Conservation (phyloP, 2,888 invertebrate species). For the Drosophila nr. perissopoda region DNA sequence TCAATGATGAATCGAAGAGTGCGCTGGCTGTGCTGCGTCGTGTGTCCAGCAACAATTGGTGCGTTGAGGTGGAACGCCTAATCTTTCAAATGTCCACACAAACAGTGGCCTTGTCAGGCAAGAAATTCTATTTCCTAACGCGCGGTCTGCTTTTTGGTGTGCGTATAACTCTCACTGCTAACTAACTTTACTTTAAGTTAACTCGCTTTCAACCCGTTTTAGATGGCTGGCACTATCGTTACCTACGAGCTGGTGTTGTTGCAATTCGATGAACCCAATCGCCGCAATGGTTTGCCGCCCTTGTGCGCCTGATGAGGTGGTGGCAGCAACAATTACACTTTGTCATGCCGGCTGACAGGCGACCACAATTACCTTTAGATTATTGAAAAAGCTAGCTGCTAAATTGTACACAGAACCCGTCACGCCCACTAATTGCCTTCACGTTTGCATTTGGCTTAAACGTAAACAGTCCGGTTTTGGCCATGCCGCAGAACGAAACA, state of each 20-base stretch:
- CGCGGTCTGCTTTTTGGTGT: slow-evolving; percentile 87
- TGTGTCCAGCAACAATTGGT: slow-evolving; percentile 81
- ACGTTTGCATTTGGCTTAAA: slow-evolving; percentile 5
- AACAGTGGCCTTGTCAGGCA: slow-evolving; percentile 87
- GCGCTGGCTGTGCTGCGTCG: slow-evolving; percentile 85
- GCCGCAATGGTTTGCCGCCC: slow-evolving; percentile 76
- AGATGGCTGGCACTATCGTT: slow-evolving; percentile 88
- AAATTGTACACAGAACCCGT: slow-evolving; percentile 31
- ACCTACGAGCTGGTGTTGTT: slow-evolving; percentile 89
- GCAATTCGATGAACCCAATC: slow-evolving; percentile 86
- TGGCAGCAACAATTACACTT: slow-evolving; percentile 42
- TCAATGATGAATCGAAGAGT: slow-evolving; percentile 86
- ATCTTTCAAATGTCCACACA: slow-evolving; percentile 87
- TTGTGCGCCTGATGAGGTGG: slow-evolving; percentile 69
- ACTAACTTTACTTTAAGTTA: slow-evolving; percentile 6
- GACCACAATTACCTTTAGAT: slow-evolving; percentile 59
- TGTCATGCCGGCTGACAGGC: slow-evolving; percentile 67
- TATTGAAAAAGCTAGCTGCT: slow-evolving; percentile 37
- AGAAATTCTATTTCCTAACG: slow-evolving; percentile 87
- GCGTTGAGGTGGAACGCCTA: slow-evolving; percentile 86
- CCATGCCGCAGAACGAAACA: slow-evolving; percentile 77
- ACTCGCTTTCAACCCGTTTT: neutral
- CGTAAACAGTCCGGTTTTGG: slow-evolving; percentile 42
- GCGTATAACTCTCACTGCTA: slow-evolving; percentile 48
- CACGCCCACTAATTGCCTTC: slow-evolving; percentile 53